Conservation (phyloP, 2,888 invertebrate genomes). For the Andrena camellia region DNA sequence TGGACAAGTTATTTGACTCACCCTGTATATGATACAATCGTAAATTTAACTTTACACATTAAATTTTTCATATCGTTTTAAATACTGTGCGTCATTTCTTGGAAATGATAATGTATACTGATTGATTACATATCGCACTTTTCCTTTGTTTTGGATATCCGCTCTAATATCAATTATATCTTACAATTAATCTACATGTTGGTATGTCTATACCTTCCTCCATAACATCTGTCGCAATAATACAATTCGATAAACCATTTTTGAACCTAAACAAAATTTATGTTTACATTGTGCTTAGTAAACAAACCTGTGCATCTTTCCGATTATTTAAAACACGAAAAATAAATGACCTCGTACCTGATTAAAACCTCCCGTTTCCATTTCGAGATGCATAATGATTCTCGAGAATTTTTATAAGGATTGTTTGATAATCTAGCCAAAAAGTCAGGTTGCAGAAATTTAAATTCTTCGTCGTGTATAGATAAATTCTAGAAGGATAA, state of each 20-base stretch:
- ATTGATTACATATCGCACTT: slow-evolving; percentile 90
- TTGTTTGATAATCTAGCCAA: slow-evolving; percentile 89
- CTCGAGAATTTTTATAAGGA: slow-evolving; percentile 87
- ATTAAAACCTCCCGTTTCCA: slow-evolving; percentile 86
- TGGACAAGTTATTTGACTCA: no score
- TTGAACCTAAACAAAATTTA: slow-evolving; percentile 85
- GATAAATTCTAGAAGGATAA: slow-evolving; percentile 74
- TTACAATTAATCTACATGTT: slow-evolving; percentile 92
- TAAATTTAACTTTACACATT: background rate
- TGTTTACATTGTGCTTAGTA: background rate
- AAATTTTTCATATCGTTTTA: slow-evolving; percentile 80
- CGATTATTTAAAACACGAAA: background rate
- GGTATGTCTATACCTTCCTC: slow-evolving; percentile 97
- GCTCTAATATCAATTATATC: slow-evolving; percentile 92
- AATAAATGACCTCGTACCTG: slow-evolving; percentile 80
- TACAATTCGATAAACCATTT: slow-evolving; percentile 87
- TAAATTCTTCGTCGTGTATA: slow-evolving; percentile 85
- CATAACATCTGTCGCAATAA: slow-evolving; percentile 92
- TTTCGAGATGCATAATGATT: slow-evolving; percentile 86
- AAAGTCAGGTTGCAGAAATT: slow-evolving; percentile 89
- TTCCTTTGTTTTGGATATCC: slow-evolving; percentile 96
- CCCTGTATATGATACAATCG: no score
- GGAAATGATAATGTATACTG: slow-evolving; percentile 87
- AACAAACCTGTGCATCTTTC: background rate
- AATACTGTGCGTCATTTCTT: slow-evolving; percentile 77